A percentile compares a stretch with the other conserved stretches of the same genome.
Evolutionary conservation across 2,113 vertebrate genomes (phyloP).

Genomic region (Megaceryle maxima): DNA sequence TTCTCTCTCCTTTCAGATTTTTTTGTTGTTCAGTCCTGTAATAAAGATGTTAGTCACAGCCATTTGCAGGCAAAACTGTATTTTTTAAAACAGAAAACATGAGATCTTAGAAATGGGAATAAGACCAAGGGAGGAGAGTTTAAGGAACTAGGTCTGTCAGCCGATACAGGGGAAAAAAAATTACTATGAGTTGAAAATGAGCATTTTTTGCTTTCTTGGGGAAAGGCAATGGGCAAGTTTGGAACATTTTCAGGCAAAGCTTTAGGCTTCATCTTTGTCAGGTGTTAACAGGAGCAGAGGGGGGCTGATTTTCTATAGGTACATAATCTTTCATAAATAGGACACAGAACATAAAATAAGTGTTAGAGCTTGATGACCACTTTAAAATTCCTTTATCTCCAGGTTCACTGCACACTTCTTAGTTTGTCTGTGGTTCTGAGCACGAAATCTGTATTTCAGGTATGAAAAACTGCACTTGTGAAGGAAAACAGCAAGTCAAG

Average conservation of each 20-base stretch:
- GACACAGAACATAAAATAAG: background rate
- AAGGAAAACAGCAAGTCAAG: background rate
- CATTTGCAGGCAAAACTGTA: background rate
- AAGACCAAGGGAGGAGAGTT: background rate
- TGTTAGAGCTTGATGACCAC: background rate
- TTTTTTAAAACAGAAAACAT: background rate
- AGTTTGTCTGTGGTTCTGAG: background rate
- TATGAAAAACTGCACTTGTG: background rate
- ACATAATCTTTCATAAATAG: background rate
- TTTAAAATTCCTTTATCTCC: background rate
- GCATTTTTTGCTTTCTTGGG: background rate
- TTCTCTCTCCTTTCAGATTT: background rate
- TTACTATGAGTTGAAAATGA: background rate
- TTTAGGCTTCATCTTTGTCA: background rate
- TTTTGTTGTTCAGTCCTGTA: background rate
- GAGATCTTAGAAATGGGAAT: background rate
- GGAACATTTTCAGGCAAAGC: background rate
- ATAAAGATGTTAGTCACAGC: background rate
- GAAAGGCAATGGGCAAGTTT: background rate
- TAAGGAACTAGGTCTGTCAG: background rate
- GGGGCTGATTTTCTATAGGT: background rate
- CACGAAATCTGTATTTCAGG: background rate
- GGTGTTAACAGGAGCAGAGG: background rate
- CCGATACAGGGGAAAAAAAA: background rate
- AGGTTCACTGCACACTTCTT: background rate